These are phyloP conservation scores for Gasteruption jaculator DNA, from an alignment of 2,888 invertebrate genomes.

Conservation along the genomic window DNA sequence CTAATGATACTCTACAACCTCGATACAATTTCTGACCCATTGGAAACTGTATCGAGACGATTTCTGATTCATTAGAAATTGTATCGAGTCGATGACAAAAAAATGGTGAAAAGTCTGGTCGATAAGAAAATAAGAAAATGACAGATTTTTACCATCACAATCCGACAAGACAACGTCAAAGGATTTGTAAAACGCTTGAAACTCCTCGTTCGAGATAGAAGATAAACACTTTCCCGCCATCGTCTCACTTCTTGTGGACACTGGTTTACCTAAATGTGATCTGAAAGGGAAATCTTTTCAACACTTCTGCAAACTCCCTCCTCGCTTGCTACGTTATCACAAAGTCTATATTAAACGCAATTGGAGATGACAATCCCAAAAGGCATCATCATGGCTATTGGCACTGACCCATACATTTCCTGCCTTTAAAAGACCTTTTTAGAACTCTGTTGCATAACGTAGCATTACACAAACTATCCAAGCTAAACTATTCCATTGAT, in stretches of 20 bases:
- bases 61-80: too few relatives aligned
- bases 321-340: too few relatives aligned
- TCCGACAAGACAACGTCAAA: constrained; percentile 81
- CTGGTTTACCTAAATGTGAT: too few relatives aligned
- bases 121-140: not conserved
- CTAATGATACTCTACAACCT: too few relatives aligned
- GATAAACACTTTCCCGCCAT: constrained; percentile 55
- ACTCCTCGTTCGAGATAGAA: constrained; percentile 58
- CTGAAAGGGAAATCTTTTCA: not conserved
- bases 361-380: too few relatives aligned
- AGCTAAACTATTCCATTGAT: constrained; percentile 1
- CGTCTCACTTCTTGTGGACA: constrained; percentile 8
- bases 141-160: constrained; percentile 69
- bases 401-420: constrained; percentile 12
- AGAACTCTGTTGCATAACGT: constrained; percentile 19
- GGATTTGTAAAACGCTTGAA: constrained; percentile 64
- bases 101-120: not conserved
- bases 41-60: too few relatives aligned
- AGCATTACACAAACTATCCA: not conserved
- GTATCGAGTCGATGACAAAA: not conserved
- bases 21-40: too few relatives aligned
- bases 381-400: too few relatives aligned
- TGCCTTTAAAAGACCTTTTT: constrained; percentile 19
- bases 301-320: not conserved
- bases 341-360: too few relatives aligned